Conservation (phyloP, 2,888 invertebrate species). For the Hyalella azteca region DNA sequence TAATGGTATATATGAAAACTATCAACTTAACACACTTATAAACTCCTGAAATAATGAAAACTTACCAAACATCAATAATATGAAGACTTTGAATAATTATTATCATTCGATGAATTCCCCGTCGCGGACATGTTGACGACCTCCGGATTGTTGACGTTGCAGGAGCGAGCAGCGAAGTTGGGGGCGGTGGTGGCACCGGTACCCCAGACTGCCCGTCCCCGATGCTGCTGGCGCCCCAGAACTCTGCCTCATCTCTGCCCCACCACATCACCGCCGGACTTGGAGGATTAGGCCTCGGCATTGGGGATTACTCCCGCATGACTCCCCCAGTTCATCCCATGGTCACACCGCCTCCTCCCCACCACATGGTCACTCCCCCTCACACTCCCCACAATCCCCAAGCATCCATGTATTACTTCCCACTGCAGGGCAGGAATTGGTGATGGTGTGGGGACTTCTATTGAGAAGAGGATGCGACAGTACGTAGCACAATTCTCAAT, state of each 20-base stretch:
- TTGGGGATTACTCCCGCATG: slow-evolving; percentile 56
- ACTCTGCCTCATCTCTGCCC: slow-evolving; percentile 37
- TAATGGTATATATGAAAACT: too few species aligned
- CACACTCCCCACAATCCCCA: slow-evolving; percentile 56
- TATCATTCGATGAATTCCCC: too few species aligned
- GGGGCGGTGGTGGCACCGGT: slow-evolving; percentile 36
- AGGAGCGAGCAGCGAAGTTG: slow-evolving; percentile 13
- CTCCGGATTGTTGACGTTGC: too few species aligned
- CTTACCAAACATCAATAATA: too few species aligned
- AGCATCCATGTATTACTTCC: slow-evolving; percentile 56
- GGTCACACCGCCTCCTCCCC: slow-evolving; percentile 53
- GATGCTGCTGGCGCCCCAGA: slow-evolving; percentile 38
- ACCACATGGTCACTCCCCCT: slow-evolving; percentile 57
- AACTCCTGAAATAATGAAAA: too few species aligned
- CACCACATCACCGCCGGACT: slow-evolving; percentile 24
- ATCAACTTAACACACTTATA: too few species aligned
- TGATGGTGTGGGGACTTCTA: slow-evolving; percentile 40
- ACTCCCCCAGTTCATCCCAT: slow-evolving; percentile 54
- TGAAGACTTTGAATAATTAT: too few species aligned
- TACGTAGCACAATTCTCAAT: too few species aligned
- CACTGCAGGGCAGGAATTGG: slow-evolving; percentile 56
- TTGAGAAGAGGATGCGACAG: too few species aligned
- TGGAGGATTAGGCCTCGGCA: slow-evolving; percentile 24
- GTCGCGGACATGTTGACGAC: too few species aligned
- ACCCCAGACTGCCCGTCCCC: slow-evolving; percentile 52